Conservation (phyloP, 2,797 vertebrate species). For the Geotrypetes seraphini region DNA sequence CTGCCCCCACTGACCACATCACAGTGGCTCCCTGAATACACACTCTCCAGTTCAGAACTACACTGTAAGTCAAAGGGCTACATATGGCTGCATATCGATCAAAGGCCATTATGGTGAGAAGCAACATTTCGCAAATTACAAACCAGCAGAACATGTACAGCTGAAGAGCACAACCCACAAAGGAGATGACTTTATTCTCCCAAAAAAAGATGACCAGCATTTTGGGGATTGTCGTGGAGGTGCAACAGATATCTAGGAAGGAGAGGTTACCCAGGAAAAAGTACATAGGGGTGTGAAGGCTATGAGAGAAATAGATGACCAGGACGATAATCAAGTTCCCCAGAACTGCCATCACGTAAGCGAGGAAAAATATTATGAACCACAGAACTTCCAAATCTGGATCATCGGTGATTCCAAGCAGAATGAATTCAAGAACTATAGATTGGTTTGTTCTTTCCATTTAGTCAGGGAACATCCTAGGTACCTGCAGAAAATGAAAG, state of each 20-base stretch:
- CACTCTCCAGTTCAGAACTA: constrained; percentile 3
- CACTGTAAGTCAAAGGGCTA: constrained; percentile 20
- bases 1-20: constrained; percentile 4
- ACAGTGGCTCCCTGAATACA: background rate
- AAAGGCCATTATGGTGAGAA: constrained; percentile 31
- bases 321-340: constrained; percentile 26
- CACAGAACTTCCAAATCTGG: constrained; percentile 12
- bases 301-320: constrained; percentile 14
- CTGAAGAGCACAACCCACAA: constrained; percentile 16
- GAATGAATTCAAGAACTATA: too few relatives aligned
- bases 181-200: background rate
- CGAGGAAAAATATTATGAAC: constrained; percentile 22
- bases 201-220: constrained; percentile 12
- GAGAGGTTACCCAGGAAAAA: constrained; percentile 35
- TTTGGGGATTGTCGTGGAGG: constrained; percentile 16
- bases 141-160: constrained; percentile 27
- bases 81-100: constrained; percentile 32
- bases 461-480: too few relatives aligned
- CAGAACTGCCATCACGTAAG: constrained; percentile 4
- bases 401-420: constrained; percentile 26
- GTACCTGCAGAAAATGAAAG: too few relatives aligned
- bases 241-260: constrained; percentile 18
- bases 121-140: constrained; percentile 20
- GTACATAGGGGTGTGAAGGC: constrained; percentile 31
- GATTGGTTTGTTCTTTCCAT: too few relatives aligned